These are phyloP conservation scores for Psittacula cyanocephala DNA, from an alignment of 2,113 vertebrate species.

Conservation along the genomic window DNA sequence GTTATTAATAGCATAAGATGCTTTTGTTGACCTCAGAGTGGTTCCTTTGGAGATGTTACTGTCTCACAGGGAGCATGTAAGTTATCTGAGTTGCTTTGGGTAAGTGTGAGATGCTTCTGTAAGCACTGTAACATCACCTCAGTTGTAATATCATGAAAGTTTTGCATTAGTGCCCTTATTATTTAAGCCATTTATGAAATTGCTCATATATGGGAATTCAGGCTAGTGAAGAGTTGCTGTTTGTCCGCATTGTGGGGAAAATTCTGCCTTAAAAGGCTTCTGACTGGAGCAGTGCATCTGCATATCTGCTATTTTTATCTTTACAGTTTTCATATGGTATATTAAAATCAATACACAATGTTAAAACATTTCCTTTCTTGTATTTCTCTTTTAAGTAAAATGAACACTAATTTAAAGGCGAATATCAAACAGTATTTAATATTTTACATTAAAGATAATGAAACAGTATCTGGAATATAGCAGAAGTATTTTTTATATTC, in stretches of 20 bases:
- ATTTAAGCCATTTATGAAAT: neutral
- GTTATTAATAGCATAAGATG: slow-evolving; percentile 16
- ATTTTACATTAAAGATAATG: neutral
- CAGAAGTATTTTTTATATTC: neutral
- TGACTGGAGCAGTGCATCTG: neutral
- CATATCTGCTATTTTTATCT: neutral
- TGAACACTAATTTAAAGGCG: neutral
- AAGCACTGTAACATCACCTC: neutral
- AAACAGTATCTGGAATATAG: neutral
- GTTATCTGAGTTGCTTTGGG: slow-evolving; percentile 28
- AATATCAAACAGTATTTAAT: neutral
- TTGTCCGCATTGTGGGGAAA: neutral
- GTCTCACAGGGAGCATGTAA: slow-evolving; percentile 36
- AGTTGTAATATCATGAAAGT: neutral
- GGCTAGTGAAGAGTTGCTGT: neutral
- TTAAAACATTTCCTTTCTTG: neutral
- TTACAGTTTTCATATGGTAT: neutral
- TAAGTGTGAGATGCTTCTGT: slow-evolving; percentile 16
- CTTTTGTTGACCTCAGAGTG: slow-evolving; percentile 37
- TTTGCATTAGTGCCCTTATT: neutral
- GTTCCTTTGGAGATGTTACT: slow-evolving; percentile 59
- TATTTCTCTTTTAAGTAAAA: neutral
- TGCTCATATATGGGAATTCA: neutral
- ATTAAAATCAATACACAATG: neutral
- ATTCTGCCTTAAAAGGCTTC: neutral